Evolutionary conservation across 2,888 invertebrate species (phyloP), one percentile per base, ranked within the genome.

Genomic region (Xylophagus ater): DNA sequence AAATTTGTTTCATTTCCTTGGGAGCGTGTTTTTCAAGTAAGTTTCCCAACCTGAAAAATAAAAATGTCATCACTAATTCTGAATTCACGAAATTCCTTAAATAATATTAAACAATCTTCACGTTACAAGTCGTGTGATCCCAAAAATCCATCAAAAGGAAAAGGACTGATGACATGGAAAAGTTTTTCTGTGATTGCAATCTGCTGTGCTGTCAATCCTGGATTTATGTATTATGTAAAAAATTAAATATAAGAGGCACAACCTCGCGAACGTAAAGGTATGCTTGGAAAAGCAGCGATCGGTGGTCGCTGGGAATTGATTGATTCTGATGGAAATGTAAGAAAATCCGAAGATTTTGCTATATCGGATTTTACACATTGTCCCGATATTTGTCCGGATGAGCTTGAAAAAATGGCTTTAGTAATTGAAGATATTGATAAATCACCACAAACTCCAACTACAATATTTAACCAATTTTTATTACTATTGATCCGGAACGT

Each of bases 291-390:
- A 66, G 86, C 88, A 3, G 74, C 83, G 33, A 92, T 99, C 46
- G 98, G 98, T 23, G 98, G 98, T 4, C 67, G 72, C 21, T 99
- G 96, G 73, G 87, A 92, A 53, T 65, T 99, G 19, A 64, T 85
- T 1, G 78, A 88, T 63, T 64, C 78, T 3, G 66, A 76, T 56
- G 77, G 78, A 5, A 76, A 78, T 49, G 47, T 72, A 28, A 73
- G 81, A 18, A 85, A 76, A 52, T 90, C 85, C 41, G 73, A 82
- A 46, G 94, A 97, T 52, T 90, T 92, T 56, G 54, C 80, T 26
- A 97, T 97, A 3, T 99, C 99, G 69, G 98, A 98, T 14, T 99
- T 99, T 60, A 97, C 96, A 0, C 94, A 99, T 60, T 99, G 98
- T 58, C 98, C 98, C 0, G 98, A 99, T 60, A 81, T 99, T 49